phyloP scores from a whole-genome alignment of 2,888 invertebrate genomes.

The Tipula vernalis region DNA sequence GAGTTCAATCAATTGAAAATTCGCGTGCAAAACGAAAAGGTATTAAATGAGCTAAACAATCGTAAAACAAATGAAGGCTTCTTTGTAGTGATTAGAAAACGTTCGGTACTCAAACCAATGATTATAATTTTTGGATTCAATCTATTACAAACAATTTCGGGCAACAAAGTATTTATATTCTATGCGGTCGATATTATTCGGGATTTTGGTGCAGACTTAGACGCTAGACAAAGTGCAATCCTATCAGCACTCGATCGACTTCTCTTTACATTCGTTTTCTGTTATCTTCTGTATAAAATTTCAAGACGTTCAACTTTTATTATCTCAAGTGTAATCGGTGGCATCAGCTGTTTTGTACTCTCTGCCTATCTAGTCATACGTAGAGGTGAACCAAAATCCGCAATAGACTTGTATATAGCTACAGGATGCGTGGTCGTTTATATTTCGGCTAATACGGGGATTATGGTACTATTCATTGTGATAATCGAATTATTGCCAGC shows the following conservation, averaged over 20 bases:
- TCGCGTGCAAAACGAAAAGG: conserved; percentile 45
- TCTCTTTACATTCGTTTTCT: conserved; percentile 37
- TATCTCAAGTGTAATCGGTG: conserved; percentile 53
- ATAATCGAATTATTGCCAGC: conserved; percentile 52
- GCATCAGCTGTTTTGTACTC: conserved; percentile 47
- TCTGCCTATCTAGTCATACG: conserved; percentile 39
- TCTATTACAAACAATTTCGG: conserved; percentile 57
- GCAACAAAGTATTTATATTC: conserved; percentile 61
- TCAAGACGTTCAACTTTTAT: conserved; percentile 53
- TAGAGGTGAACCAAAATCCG: conserved; percentile 24
- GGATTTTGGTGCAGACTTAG: conserved; percentile 37
- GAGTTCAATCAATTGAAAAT: conserved; percentile 50
- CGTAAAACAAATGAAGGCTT: conserved; percentile 36
- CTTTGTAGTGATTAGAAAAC: conserved; percentile 40
- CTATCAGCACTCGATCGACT: conserved; percentile 55
- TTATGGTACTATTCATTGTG: conserved; percentile 55
- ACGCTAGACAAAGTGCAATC: conserved; percentile 47
- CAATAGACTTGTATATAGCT: conserved; percentile 31
- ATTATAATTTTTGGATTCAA: conserved; percentile 61
- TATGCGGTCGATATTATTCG: conserved; percentile 63
- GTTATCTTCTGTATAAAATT: conserved; percentile 45
- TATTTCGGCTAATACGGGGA: conserved; percentile 55
- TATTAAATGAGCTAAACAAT: conserved; percentile 26
- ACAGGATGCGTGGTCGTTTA: conserved; percentile 23
- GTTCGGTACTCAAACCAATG: conserved; percentile 57